Evolutionary conservation across 2,113 vertebrate species (phyloP).

Genomic region (Ramphastos sulfuratus): DNA sequence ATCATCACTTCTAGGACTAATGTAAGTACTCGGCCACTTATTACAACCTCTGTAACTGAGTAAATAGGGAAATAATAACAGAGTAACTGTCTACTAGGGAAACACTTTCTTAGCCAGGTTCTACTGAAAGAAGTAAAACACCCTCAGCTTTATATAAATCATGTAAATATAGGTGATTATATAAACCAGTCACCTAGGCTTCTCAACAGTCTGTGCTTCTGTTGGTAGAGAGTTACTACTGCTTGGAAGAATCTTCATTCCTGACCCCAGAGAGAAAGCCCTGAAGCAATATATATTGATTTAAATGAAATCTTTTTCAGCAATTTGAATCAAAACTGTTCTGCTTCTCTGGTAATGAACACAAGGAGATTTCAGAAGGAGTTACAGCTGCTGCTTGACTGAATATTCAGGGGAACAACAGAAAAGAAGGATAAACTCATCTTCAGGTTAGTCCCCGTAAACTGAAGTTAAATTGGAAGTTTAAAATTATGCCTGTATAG

Average conservation of each 20-base stretch:
- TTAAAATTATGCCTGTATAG: neutral
- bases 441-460: neutral
- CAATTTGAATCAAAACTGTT: slow-evolving; percentile 17
- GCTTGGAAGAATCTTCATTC: neutral
- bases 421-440: neutral
- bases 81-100: neutral
- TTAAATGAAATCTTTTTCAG: slow-evolving; percentile 7
- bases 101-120: neutral
- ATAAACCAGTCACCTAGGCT: neutral
- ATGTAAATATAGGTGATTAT: neutral
- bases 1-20: neutral
- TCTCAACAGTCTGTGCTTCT: neutral
- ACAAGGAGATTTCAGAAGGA: neutral
- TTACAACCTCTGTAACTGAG: neutral
- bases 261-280: neutral
- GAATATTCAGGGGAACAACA: neutral
- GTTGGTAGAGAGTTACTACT: neutral
- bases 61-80: neutral
- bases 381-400: slow-evolving; percentile 4
- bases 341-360: slow-evolving; percentile 12
- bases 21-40: accelerated
- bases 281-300: neutral
- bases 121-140: neutral
- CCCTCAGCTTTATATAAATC: neutral
- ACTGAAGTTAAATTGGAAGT: neutral